Percentiles rank a stretch among this genome's conserved stretches.
These are phyloP conservation scores for Seladonia tumulorum DNA, from an alignment of 2,888 invertebrate genomes.

Conservation along the genomic window DNA sequence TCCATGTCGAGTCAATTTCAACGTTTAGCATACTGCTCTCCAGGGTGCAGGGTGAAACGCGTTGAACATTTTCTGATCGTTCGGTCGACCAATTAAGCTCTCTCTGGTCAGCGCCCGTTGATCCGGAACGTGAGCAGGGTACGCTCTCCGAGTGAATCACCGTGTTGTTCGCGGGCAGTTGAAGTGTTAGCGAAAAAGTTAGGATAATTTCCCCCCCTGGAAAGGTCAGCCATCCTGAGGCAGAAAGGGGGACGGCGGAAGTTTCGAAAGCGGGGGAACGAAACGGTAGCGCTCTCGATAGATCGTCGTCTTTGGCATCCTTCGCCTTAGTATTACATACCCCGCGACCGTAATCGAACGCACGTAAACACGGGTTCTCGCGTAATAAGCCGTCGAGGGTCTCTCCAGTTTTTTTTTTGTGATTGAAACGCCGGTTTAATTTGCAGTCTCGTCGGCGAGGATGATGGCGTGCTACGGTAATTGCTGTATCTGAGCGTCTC, in stretches of 20 bases:
- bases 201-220: not conserved
- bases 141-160: not conserved
- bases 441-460: conserved; percentile 61
- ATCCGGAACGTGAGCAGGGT: conserved; percentile 2
- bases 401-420: conserved; percentile 21
- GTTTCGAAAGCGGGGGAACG: not conserved
- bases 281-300: conserved; percentile 8
- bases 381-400: not conserved
- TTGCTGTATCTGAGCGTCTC: conserved; percentile 33
- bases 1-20: not conserved
- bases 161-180: not conserved
- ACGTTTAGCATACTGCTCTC: not conserved
- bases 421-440: conserved; percentile 35
- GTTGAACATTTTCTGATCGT: not conserved
- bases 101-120: not conserved
- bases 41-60: not conserved
- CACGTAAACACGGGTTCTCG: conserved; percentile 7
- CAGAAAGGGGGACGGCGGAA: not conserved
- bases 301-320: not conserved
- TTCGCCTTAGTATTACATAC: not conserved
- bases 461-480: conserved; percentile 59
- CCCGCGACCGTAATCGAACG: not conserved
- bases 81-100: not conserved
- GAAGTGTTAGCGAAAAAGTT: conserved; percentile 5
- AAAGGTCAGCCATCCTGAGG: conserved; percentile 1